Evolutionary conservation across 2,797 vertebrate species (phyloP), one percentile per base, ranked within the genome.

Genomic region (Phaenicophaeus curvirostris): DNA sequence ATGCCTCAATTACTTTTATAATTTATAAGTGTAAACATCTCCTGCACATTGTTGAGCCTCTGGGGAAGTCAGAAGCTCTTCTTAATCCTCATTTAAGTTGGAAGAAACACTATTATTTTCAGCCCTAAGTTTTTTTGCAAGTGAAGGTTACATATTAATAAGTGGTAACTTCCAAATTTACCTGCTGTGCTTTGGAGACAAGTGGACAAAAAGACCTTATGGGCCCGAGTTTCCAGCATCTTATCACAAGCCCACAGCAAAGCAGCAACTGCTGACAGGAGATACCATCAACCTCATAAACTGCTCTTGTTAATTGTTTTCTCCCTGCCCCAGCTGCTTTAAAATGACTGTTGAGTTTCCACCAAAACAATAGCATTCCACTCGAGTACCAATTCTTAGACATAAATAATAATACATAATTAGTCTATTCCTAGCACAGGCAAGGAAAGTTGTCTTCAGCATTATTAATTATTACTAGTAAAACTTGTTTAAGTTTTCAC

Each of bases 101-200:
- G 13, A 51, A 63, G 24, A 63, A 24, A 8, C 15, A 57, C 6
- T 6, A 28, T 39, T 31, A 44, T 61, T 74, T 81, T 58, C 14
- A 68, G 25, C 23, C 3, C 3, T 27, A 37, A 19, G 6, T 9
- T 63, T 79, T 39, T 55, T 30, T 61, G 1, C 39, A 77, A 78
- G 39, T 54, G 27, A 82, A 50, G 0, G 2, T n/a, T 27, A 77
- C 2, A 1, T 33, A 58, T 17, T 31, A 58, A 1, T 41, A 57
- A 80, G 4, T 6, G 2, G 9, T 3, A 14, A 23, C 41, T 42
- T 67, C 31, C 67, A 74, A 71, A 62, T 17, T 69, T n/a, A 25
- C 6, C 48, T 61, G 17, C 8, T 48, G 3, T 31, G n/a, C 15
- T 51, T 46, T 51, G 25, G 41, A 73, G 21, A 31, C 15, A 86